These are phyloP conservation scores for Notothenia rossii DNA, from an alignment of 2,113 vertebrate genomes.

Conservation along the genomic window DNA sequence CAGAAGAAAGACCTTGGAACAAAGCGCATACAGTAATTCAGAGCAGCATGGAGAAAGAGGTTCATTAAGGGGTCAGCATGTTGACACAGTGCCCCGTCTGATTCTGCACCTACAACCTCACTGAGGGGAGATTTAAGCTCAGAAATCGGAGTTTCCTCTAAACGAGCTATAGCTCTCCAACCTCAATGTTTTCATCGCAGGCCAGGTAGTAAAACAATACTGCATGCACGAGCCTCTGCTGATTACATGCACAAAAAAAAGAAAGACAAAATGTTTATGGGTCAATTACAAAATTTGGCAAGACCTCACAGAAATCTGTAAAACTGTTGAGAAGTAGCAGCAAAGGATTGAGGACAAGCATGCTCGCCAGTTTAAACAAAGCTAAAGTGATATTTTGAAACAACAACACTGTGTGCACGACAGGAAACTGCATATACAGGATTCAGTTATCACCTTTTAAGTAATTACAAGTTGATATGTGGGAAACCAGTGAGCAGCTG, in stretches of 20 bases:
- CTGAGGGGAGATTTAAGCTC: constrained; percentile 30
- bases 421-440: constrained; percentile 37
- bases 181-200: constrained; percentile 60
- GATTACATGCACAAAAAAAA: constrained; percentile 51
- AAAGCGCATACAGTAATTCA: constrained; percentile 42
- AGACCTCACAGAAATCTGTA: constrained; percentile 75
- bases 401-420: constrained; percentile 21
- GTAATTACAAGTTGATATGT: constrained; percentile 46
- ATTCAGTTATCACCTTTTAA: constrained; percentile 29
- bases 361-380: constrained; percentile 37
- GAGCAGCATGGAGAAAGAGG: constrained; percentile 41
- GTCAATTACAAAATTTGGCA: constrained; percentile 75
- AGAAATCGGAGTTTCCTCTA: constrained; percentile 46
- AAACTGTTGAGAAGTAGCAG: constrained; percentile 54
- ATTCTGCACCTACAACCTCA: constrained; percentile 41
- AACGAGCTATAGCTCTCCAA: constrained; percentile 56
- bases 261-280: constrained; percentile 68
- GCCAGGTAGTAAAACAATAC: constrained; percentile 73
- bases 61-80: constrained; percentile 60
- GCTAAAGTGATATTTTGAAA: constrained; percentile 41
- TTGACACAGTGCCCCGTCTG: constrained; percentile 41
- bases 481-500: constrained; percentile 51
- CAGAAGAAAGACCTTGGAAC: constrained; percentile 24
- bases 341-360: constrained; percentile 27
- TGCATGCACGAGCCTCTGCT: constrained; percentile 52